phyloP scores from a whole-genome alignment of 2,113 vertebrate genomes.

The Rutilus rutilus region DNA sequence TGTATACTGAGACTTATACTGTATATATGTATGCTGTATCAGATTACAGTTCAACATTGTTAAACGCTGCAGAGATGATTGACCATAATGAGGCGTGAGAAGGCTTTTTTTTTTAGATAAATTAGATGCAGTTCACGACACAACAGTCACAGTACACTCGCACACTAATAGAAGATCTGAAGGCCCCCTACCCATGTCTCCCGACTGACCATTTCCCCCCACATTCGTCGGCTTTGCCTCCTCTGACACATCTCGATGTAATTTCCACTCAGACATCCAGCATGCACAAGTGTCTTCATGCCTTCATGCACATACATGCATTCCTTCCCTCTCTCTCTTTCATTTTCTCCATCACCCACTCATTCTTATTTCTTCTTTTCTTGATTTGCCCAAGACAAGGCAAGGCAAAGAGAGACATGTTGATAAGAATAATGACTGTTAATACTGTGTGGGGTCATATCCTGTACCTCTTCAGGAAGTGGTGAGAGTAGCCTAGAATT shows the following conservation, averaged over 20 bases:
- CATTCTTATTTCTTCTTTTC: background rate
- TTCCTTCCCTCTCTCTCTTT: background rate
- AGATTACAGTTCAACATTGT: background rate
- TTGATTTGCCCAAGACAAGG: background rate
- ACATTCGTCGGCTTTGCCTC: slow-evolving; percentile 24
- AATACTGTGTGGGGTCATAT: slow-evolving; percentile 5
- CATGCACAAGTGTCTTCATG: slow-evolving; percentile 11
- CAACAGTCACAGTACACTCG: background rate
- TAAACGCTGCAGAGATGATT: background rate
- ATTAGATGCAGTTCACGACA: background rate
- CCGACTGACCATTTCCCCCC: background rate
- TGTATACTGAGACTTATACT: background rate
- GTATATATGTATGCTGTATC: too few species aligned
- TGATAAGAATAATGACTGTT: slow-evolving; percentile 30
- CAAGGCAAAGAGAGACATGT: slow-evolving; percentile 9
- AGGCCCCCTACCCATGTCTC: background rate
- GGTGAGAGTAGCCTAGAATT: slow-evolving; percentile 30
- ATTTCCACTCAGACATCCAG: slow-evolving; percentile 42
- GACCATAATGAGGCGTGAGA: background rate
- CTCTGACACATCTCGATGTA: slow-evolving; percentile 57
- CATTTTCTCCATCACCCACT: slow-evolving; percentile 12
- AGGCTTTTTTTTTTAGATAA: background rate
- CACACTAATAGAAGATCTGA: background rate
- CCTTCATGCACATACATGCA: slow-evolving; percentile 18
- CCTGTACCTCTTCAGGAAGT: slow-evolving; percentile 43